Evolutionary conservation across 2,113 vertebrate species (phyloP).

Genomic region (Seriola dumerili): DNA sequence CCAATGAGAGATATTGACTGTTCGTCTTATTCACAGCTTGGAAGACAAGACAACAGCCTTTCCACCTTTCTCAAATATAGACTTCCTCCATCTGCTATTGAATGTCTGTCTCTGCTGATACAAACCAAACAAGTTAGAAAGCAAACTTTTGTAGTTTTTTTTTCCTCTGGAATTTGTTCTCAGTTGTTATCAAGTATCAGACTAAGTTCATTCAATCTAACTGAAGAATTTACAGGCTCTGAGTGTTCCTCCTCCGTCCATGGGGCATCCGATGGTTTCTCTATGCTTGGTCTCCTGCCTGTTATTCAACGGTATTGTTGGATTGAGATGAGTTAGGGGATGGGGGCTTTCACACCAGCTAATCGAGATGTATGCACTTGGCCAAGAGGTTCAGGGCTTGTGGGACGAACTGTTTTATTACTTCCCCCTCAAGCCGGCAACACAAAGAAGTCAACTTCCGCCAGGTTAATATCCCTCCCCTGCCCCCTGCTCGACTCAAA

Average conservation of each 20-base stretch:
- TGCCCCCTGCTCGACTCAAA: slow-evolving; percentile 47
- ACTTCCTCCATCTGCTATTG: slow-evolving; percentile 73
- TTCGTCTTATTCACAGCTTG: slow-evolving; percentile 74
- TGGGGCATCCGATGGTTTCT: slow-evolving; percentile 29
- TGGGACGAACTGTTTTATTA: slow-evolving; percentile 78
- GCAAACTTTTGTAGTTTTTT: slow-evolving; percentile 51
- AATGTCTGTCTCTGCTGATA: slow-evolving; percentile 58
- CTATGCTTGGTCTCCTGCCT: slow-evolving; percentile 53
- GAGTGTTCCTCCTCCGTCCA: slow-evolving; percentile 36
- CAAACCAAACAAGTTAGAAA: slow-evolving; percentile 64
- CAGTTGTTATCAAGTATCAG: slow-evolving; percentile 39
- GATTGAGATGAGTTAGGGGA: slow-evolving; percentile 72
- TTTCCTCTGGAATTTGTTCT: slow-evolving; percentile 3
- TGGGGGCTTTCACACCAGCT: slow-evolving; percentile 64
- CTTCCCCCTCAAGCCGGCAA: slow-evolving; percentile 66
- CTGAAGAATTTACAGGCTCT: slow-evolving; percentile 53
- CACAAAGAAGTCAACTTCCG: slow-evolving; percentile 76
- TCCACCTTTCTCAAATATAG: slow-evolving; percentile 69
- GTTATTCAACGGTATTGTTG: slow-evolving; percentile 68
- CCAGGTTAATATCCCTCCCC: slow-evolving; percentile 75
- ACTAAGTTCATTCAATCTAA: slow-evolving; percentile 48
- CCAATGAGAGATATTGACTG: slow-evolving; percentile 82
- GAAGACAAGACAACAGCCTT: slow-evolving; percentile 74
- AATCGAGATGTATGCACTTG: slow-evolving; percentile 77
- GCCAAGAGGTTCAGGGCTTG: slow-evolving; percentile 60